Evolutionary conservation across 2,888 invertebrate genomes (phyloP), one percentile per base, ranked within the genome.

Genomic region (Linyphia triangularis): DNA sequence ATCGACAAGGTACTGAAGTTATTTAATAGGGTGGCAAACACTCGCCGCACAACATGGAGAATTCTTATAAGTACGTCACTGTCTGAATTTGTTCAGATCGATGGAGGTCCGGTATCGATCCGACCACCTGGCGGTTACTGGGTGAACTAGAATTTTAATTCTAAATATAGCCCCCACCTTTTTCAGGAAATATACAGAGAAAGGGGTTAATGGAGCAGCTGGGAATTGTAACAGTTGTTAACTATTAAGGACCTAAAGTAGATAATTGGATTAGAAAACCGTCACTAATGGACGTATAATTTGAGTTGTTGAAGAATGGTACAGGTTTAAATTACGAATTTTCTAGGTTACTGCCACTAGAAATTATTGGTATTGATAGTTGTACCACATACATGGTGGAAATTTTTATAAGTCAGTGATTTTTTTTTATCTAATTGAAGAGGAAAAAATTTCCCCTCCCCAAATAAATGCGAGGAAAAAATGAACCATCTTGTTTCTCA

Each of bases 31-130:
- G 37, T 59, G 37, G 59, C 59, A 43, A 61, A 33, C 70, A 37
- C 63, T 61, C 33, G 63, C 78, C 28, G 63, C 26, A 77, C 85
- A 86, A 86, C 85, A 86, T 86, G 85, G 85, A 86, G 85, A 86
- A 78, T 70, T 33, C 69, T 24, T 51, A 57, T 67, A 61, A 79
- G 61, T 63, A 86, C 85, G 85, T 79, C 85, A 86, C 63, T 22
- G 43, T 65, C 70, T 28, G 43, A 77, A 75, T 37, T 85, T 72
- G 22, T 70, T 22, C 72, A 13, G 78, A 86, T 86, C 85, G 85
- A 86, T 86, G 69, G 51, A 65, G 79, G 63, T 73, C 72, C 73
- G 43, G 67, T 86, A 86, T 86, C 51, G 85, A 86, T 86, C 85
- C 40, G 65, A n/a, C 79, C 85, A 57, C 85, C 85, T 79, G 65